Percentiles rank a stretch among this genome's conserved stretches.
These are phyloP conservation scores for Julus scandinavius DNA, from an alignment of 2,888 invertebrate genomes.

Conservation along the genomic window DNA sequence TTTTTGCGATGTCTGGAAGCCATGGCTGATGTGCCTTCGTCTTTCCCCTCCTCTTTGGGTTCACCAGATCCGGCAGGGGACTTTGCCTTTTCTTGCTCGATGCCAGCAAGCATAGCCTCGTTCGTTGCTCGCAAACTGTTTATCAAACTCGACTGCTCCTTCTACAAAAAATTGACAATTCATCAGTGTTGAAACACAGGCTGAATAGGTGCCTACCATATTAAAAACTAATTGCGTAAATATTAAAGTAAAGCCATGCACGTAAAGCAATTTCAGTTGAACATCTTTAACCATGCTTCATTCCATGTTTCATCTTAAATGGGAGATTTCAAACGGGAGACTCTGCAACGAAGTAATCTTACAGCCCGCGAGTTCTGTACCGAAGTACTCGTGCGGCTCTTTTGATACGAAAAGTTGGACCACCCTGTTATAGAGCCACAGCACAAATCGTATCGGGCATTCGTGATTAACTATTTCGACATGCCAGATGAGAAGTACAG, in stretches of 20 bases:
- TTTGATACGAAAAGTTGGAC: too few relatives aligned
- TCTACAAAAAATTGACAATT: slow-evolving; percentile 70
- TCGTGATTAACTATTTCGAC: too few relatives aligned
- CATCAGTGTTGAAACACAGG: not conserved
- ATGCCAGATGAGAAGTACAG: too few relatives aligned
- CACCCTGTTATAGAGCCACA: too few relatives aligned
- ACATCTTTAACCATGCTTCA: too few relatives aligned
- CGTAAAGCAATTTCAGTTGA: too few relatives aligned
- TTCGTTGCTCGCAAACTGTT: slow-evolving; percentile 85
- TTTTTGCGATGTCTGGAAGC: slow-evolving; percentile 61
- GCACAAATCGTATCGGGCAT: too few relatives aligned
- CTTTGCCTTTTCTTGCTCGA: slow-evolving; percentile 60
- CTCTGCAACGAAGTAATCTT: too few relatives aligned
- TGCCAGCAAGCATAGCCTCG: slow-evolving; percentile 65
- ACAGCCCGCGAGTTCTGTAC: too few relatives aligned
- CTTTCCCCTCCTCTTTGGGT: slow-evolving; percentile 59
- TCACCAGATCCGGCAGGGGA: slow-evolving; percentile 58
- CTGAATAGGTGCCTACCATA: not conserved
- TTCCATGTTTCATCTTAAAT: too few relatives aligned
- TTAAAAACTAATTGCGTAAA: not conserved
- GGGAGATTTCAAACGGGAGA: too few relatives aligned
- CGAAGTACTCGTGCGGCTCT: too few relatives aligned
- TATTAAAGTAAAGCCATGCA: not conserved
- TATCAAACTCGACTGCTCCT: slow-evolving; percentile 92
- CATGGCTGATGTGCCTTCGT: slow-evolving; percentile 53